Evolutionary conservation across 2,888 invertebrate genomes (phyloP).

Genomic region (Plusia festucae): DNA sequence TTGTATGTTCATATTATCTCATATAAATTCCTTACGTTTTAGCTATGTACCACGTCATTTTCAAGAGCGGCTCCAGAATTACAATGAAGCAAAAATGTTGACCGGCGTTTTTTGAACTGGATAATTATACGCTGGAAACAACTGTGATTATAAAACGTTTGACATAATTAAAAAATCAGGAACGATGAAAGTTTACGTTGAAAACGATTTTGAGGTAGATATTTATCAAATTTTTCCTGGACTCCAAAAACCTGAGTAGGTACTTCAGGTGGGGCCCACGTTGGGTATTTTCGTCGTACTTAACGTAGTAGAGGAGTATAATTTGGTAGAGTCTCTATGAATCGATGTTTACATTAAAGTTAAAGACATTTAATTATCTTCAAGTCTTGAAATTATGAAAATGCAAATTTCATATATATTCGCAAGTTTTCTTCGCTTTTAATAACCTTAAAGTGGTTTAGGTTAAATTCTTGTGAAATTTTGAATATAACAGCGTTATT

Average conservation of each 20-base stretch:
- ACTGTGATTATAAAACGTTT: slow-evolving; percentile 74
- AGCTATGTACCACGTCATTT: slow-evolving; percentile 34
- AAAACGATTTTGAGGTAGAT: slow-evolving; percentile 30
- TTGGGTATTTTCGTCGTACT: neutral
- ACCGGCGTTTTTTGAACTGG: slow-evolving; percentile 67
- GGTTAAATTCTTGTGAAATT: neutral
- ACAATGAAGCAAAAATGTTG: slow-evolving; percentile 72
- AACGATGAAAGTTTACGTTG: slow-evolving; percentile 52
- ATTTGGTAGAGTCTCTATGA: too few relatives aligned
- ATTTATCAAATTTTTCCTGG: slow-evolving; percentile 30
- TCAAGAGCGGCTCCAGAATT: slow-evolving; percentile 58
- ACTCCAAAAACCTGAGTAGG: neutral
- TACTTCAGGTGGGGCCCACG: neutral
- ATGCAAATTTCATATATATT: too few relatives aligned
- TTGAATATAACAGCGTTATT: neutral
- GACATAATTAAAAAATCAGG: slow-evolving; percentile 68
- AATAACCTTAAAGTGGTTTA: neutral
- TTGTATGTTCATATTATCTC: slow-evolving; percentile 5
- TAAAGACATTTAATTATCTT: too few relatives aligned
- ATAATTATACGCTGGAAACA: slow-evolving; percentile 73
- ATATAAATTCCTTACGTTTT: slow-evolving; percentile 25
- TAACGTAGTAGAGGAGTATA: too few relatives aligned
- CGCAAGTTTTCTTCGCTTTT: too few relatives aligned
- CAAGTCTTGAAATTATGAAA: too few relatives aligned
- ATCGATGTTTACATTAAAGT: too few relatives aligned